These are phyloP conservation scores for Cantharis nigra DNA, from an alignment of 2,888 invertebrate genomes.

Conservation along the genomic window DNA sequence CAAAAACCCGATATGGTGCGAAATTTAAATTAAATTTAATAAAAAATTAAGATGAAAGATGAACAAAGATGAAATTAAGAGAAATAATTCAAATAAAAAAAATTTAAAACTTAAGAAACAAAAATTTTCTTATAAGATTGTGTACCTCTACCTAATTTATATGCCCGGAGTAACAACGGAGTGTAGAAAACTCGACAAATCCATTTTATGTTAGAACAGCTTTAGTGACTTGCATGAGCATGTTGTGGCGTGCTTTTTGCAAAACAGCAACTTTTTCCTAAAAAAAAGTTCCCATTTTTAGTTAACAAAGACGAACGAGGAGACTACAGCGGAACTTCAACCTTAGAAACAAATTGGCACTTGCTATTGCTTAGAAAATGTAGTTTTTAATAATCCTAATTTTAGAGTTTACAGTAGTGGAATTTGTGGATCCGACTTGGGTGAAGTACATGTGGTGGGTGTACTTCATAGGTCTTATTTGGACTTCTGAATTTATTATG, in stretches of 20 bases:
- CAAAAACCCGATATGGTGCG: too few relatives aligned
- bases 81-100: too few relatives aligned
- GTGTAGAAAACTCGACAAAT: too few relatives aligned
- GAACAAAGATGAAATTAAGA: too few relatives aligned
- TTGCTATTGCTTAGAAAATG: constrained; percentile 12
- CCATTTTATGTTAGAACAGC: too few relatives aligned
- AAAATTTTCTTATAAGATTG: too few relatives aligned
- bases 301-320: not conserved
- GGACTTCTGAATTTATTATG: constrained; percentile 93
- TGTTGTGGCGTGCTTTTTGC: not conserved
- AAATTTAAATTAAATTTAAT: too few relatives aligned
- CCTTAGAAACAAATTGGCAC: not conserved
- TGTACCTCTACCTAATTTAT: too few relatives aligned
- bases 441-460: constrained; percentile 95
- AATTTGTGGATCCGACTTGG: constrained; percentile 78
- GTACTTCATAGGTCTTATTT: constrained; percentile 85
- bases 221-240: not conserved
- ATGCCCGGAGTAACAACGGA: too few relatives aligned
- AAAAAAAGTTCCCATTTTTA: not conserved
- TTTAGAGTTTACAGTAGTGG: constrained; percentile 67
- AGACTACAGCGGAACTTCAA: not conserved
- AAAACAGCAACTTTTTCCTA: not conserved
- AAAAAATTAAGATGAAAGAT: too few relatives aligned
- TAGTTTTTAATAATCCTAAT: constrained; percentile 29
- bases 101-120: too few relatives aligned